Evolutionary conservation across 2,113 vertebrate species (phyloP).

Genomic region (Podarcis cretensis): DNA sequence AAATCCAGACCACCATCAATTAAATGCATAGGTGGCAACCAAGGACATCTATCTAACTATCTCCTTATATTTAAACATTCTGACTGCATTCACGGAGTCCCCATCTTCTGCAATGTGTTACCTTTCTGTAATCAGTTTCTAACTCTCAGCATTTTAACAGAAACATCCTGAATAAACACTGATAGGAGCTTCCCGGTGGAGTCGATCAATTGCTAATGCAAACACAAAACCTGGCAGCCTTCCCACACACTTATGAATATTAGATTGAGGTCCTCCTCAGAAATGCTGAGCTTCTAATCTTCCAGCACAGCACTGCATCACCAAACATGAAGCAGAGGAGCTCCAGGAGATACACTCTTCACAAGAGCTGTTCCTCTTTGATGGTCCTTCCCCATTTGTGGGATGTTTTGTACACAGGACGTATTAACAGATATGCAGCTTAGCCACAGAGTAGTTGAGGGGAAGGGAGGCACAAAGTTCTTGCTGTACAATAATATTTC

Average conservation of each 20-base stretch:
- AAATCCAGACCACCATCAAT: background rate
- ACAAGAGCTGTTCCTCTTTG: background rate
- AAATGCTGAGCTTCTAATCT: background rate
- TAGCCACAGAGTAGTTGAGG: background rate
- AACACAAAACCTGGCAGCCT: conserved; percentile 10
- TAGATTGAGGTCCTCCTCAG: background rate
- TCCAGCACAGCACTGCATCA: background rate
- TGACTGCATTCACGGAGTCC: background rate
- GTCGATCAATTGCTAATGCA: conserved; percentile 14
- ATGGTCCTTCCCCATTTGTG: background rate
- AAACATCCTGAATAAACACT: conserved; percentile 5
- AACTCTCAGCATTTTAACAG: background rate
- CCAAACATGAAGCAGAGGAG: background rate
- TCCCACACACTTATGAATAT: conserved; percentile 2
- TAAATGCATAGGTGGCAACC: background rate
- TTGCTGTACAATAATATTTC: background rate
- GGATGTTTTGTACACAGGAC: fast-evolving
- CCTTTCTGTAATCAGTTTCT: background rate
- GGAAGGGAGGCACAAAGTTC: background rate
- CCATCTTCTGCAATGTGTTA: background rate
- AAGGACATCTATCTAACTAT: background rate
- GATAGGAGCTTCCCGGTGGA: background rate
- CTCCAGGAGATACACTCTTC: background rate
- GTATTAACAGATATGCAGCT: background rate
- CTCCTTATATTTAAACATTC: background rate